phyloP scores from a whole-genome alignment of 2,113 vertebrate genomes.

The Puntigrus tetrazona region DNA sequence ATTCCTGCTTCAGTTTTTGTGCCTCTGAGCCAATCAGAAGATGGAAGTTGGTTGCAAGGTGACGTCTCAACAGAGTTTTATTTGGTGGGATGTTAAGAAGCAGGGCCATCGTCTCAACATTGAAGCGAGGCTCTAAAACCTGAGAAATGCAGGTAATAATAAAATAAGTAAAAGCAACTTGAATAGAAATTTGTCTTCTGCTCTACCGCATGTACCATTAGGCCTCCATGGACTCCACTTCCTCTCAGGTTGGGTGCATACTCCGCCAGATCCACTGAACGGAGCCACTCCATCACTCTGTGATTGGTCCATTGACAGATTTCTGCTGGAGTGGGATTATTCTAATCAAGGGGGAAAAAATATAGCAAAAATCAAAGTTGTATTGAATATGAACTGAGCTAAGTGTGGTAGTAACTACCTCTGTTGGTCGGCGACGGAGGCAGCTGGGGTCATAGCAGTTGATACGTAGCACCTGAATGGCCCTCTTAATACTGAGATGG shows the following conservation, averaged over 20 bases:
- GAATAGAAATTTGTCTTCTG: neutral
- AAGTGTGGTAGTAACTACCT: slow-evolving; percentile 75
- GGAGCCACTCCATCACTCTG: slow-evolving; percentile 97
- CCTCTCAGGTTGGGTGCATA: slow-evolving; percentile 96
- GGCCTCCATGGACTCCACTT: slow-evolving; percentile 93
- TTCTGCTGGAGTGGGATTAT: slow-evolving; percentile 83
- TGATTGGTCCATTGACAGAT: slow-evolving; percentile 98
- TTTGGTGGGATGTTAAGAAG: slow-evolving; percentile 94
- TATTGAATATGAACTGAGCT: neutral
- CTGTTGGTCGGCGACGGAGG: slow-evolving; percentile 87
- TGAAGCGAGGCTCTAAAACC: slow-evolving; percentile 96
- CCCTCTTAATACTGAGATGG: slow-evolving; percentile 95
- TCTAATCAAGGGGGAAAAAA: slow-evolving; percentile 67
- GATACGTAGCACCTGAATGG: slow-evolving; percentile 93
- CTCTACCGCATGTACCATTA: slow-evolving; percentile 82
- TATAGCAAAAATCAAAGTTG: neutral
- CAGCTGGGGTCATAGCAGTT: slow-evolving; percentile 89
- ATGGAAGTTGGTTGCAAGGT: slow-evolving; percentile 95
- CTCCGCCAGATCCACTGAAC: slow-evolving; percentile 92
- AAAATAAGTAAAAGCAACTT: neutral
- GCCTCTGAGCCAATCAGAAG: slow-evolving; percentile 89
- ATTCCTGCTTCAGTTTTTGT: slow-evolving; percentile 88
- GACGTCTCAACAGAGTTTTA: slow-evolving; percentile 92
- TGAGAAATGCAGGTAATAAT: slow-evolving; percentile 55
- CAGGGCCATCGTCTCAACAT: slow-evolving; percentile 93